Base-by-base conservation (phyloP, 2,113 vertebrate species). In the Sebastes schlegelii region DNA sequence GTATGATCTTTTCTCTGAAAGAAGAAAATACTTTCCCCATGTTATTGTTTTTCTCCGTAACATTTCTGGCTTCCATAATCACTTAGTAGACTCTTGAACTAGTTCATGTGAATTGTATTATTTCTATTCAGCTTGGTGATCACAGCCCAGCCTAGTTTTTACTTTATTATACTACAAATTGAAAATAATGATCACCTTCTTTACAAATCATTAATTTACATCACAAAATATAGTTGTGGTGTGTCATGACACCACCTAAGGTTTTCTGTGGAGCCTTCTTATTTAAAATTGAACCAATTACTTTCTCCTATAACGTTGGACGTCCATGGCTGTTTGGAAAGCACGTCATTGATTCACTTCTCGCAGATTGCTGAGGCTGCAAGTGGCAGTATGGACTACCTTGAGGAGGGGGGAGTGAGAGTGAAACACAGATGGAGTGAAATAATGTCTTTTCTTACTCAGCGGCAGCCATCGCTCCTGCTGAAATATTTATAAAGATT, bases 401-500 rank as follows among this genome's bases (percentile, higher is more conserved):
- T 43, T 78, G 26, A 40, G 46, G 49, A 61, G 57, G 7, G 45
- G 62, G 40, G 45, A 86, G 64, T 26, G 62, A 74, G 58, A 55
- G 34, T 75, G 51, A 68, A 52, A 87, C 49, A 77, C 51, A 69
- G 45, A 76, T 23, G 26, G 65, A 72, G 74, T 55, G 42, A 77
- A 86, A 82, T 76, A 61, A 48, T 57, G 46, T 49, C 23, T 80
- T 84, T 82, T 90, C 76, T 87, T 69, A 62, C 49, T 83, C 52
- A 51, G 72, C 43, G 8, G 48, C 58, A 67, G 79, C 78, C 65
- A 49, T 74, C 12, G 7, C 49, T 75, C 64, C 72, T 55, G 7
- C 64, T 83, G 72, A 80, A 84, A 79, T 86, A 86, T 77, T 21
- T 71, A 68, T 74, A 23, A 80, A 87, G 66, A 88, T 65, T 86